Conservation (phyloP, 1,140 invertebrate species). For the Solenopsis fugax region DNA sequence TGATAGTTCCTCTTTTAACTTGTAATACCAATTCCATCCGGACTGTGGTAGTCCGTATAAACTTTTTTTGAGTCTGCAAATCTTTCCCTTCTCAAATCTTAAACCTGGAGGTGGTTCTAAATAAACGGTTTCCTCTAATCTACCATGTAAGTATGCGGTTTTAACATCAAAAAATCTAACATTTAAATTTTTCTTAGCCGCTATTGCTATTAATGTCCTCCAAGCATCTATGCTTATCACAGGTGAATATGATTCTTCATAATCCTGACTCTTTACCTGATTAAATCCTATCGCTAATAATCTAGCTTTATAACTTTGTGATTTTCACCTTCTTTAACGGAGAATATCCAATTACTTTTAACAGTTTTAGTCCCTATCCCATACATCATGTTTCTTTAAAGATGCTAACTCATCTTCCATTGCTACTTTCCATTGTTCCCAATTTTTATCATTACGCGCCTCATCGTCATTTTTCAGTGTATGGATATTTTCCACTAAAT, state of each 20-base stretch:
- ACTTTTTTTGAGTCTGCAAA: neutral
- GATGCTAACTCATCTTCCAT: slow-evolving; percentile 33
- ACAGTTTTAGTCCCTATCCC: neutral
- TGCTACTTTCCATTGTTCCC: neutral
- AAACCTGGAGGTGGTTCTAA: slow-evolving; percentile 9
- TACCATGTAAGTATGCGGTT: slow-evolving; percentile 5
- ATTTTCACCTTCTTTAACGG: neutral
- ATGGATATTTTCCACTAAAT: neutral
- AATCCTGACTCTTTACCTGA: slow-evolving; percentile 35
- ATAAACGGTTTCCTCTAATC: slow-evolving; percentile 10
- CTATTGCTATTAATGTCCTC: neutral
- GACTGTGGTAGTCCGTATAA: slow-evolving; percentile 35
- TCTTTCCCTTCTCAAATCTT: neutral
- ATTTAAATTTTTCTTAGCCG: neutral
- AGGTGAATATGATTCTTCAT: slow-evolving; percentile 25
- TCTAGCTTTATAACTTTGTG: neutral
- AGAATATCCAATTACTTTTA: slow-evolving; percentile 46
- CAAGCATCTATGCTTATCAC: slow-evolving; percentile 1
- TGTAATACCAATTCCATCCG: slow-evolving; percentile 23
- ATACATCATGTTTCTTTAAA: neutral
- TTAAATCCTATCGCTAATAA: slow-evolving; percentile 37
- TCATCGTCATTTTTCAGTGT: neutral
- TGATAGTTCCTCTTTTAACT: neutral
- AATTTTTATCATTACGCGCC: neutral
- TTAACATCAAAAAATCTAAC: slow-evolving; percentile 37